These are phyloP conservation scores for Karalla daura DNA, from an alignment of 2,797 vertebrate genomes.

Conservation along the genomic window DNA sequence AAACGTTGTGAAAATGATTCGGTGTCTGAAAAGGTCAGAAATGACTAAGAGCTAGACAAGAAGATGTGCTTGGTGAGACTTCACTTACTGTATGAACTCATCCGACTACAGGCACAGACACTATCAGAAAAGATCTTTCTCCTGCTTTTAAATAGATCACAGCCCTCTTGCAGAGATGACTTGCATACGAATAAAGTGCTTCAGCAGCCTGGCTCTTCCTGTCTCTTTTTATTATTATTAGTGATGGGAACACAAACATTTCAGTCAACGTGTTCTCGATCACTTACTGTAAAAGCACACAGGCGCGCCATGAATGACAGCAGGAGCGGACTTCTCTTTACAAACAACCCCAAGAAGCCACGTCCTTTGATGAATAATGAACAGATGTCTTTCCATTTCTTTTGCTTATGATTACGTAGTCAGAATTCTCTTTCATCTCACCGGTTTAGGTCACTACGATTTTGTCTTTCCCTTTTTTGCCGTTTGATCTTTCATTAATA, in stretches of 20 bases:
- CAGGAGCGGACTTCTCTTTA: not conserved
- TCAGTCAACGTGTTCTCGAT: not conserved
- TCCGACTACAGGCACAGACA: no score
- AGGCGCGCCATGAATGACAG: not conserved
- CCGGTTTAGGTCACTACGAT: not conserved
- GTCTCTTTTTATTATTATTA: no score
- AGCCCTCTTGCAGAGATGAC: no score
- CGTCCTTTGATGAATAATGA: slow-evolving; percentile 59
- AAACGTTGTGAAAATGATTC: no score
- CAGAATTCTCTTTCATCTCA: slow-evolving; percentile 57
- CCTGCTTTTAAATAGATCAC: no score
- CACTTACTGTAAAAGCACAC: not conserved
- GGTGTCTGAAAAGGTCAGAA: no score
- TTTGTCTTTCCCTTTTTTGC: not conserved
- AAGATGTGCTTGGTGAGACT: no score
- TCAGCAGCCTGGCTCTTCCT: no score
- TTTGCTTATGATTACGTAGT: slow-evolving; percentile 20
- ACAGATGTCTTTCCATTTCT: slow-evolving; percentile 26
- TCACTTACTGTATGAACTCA: no score
- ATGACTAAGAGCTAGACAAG: not conserved
- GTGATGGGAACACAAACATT: not conserved
- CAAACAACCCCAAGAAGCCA: slow-evolving; percentile 6
- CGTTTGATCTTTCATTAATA: not conserved
- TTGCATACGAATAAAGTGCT: no score
- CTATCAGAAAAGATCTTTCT: no score